Evolutionary conservation across 2,797 vertebrate species (phyloP), one percentile per base, ranked within the genome.

Genomic region (Yasuhikotakia modesta): DNA sequence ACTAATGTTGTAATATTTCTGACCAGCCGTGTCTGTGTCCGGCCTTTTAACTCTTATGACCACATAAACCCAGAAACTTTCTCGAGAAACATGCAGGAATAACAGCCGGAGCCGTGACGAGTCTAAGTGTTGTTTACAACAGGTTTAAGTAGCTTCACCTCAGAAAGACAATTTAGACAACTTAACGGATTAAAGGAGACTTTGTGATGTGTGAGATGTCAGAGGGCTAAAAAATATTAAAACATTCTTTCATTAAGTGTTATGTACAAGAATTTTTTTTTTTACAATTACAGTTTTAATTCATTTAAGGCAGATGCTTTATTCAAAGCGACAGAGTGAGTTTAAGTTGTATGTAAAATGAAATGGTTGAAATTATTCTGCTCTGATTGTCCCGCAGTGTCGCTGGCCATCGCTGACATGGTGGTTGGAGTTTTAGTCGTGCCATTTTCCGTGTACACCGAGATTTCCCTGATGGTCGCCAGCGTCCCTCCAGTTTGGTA

Each of bases 401-500:
- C 94, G 71, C 84, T 95, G 84, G 93, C 94, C 60, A 83, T 94
- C 70, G 94, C 94, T 2, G 95, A 95, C 85, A 90, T 95, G 92
- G 92, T 92, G 68, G 93, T 95, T 13, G 94, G 94, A 4, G 80
- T 94, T 27, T 83, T 94, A 0, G 93, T 95, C 5, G 93, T 95
- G 60, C 94, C 94, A 30, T 95, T 95, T 86, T 95, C 94, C 0
- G 86, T 94, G 85, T 95, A 94, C 90, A 93, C 91, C 1, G 94
- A 95, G 86, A 86, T 92, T 70, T 92, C 89, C 16, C 86, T 94
- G 70, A 93, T 94, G 93, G 85, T 92, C 69, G 92, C 86, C 78
- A 91, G 80, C 19, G 1, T 71, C 32, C 90, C 88, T 58, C 92
- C 92, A 0, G n/a, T 76, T 22, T 94, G 93, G 93, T 93, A 91